Conservation (phyloP, 2,797 vertebrate species). For the Poeciliopsis infans region DNA sequence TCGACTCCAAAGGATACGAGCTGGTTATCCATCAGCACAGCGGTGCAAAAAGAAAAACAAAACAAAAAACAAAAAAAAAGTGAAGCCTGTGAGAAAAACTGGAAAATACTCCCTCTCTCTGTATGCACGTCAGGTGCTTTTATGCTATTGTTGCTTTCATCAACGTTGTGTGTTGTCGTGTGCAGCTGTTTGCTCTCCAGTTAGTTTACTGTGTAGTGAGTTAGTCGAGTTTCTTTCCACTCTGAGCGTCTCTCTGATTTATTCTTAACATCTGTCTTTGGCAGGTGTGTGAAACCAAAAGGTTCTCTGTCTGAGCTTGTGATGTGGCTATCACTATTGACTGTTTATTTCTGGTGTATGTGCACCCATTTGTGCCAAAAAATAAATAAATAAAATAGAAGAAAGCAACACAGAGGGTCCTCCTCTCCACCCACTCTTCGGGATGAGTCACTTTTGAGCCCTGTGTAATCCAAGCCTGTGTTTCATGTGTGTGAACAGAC, state of each 20-base stretch:
- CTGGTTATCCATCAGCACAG: conserved; percentile 53
- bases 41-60: conserved; percentile 7
- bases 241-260: conserved; percentile 71
- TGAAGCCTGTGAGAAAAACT: conserved; percentile 45
- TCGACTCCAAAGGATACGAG: conserved; percentile 58
- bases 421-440: conserved; percentile 56
- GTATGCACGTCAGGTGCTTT: conserved; percentile 70
- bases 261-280: conserved; percentile 82
- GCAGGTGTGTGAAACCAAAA: conserved; percentile 81
- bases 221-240: conserved; percentile 68
- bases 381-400: conserved; percentile 6
- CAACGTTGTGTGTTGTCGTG: conserved; percentile 72
- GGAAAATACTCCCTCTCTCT: conserved; percentile 45
- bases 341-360: conserved; percentile 36
- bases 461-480: conserved; percentile 74
- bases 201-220: conserved; percentile 62
- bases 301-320: conserved; percentile 70
- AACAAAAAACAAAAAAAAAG: conserved; percentile 48
- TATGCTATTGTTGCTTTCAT: conserved; percentile 70
- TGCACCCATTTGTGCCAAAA: conserved; percentile 54
- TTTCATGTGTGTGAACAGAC: conserved; percentile 78
- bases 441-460: conserved; percentile 78
- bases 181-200: conserved; percentile 78
- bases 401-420: conserved; percentile 53
- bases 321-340: conserved; percentile 69